These are phyloP conservation scores for Stichodactyla helianthus DNA, from an alignment of 64 coral and sea anemone genomes.

Conservation along the genomic window DNA sequence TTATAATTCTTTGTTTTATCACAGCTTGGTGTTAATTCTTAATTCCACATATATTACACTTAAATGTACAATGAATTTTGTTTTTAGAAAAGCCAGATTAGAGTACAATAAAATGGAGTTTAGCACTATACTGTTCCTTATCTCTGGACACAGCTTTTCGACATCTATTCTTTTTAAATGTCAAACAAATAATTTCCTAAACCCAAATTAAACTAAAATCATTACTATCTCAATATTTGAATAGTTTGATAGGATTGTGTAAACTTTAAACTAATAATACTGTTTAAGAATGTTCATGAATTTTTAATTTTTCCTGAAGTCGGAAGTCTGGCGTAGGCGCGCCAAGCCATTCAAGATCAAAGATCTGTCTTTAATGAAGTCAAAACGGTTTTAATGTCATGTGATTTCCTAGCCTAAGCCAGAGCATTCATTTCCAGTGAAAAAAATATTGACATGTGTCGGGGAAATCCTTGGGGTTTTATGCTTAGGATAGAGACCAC, in stretches of 20 bases:
- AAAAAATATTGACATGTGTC: background rate
- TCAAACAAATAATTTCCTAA: too few species aligned
- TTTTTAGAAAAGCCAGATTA: background rate
- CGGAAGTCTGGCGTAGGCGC: background rate
- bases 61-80: background rate
- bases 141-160: too few species aligned
- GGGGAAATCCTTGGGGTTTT: background rate
- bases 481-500: background rate
- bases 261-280: background rate
- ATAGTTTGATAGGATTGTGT: background rate
- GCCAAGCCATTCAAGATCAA: background rate
- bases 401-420: background rate
- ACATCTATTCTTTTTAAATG: too few species aligned
- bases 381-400: background rate
- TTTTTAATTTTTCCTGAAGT: background rate
- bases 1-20: background rate
- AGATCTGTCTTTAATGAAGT: conserved; percentile 4
- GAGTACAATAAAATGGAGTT: background rate
- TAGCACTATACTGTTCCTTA: too few species aligned
- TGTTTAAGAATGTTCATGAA: background rate
- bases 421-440: background rate
- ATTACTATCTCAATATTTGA: background rate
- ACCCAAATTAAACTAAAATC: background rate
- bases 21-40: background rate
- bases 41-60: background rate